Base-by-base conservation (phyloP, 2,113 vertebrate species). In the Nymphicus hollandicus region DNA sequence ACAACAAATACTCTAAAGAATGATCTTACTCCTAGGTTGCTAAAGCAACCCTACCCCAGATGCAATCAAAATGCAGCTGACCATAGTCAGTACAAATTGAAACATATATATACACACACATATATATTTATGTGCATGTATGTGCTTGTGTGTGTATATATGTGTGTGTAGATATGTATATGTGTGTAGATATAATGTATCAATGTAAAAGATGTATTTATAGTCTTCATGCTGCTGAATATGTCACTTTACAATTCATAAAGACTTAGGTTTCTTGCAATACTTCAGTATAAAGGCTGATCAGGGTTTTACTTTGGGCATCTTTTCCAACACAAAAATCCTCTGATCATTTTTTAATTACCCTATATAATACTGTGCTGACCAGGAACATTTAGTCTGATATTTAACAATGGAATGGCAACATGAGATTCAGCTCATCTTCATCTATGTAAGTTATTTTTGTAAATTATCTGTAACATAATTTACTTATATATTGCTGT, bases 141-240 rank as follows among this genome's bases (percentile, higher is more conserved):
- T 72, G 83, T 96, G 79, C 43, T 66, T 88, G 81, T 96, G 33
- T 91, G 31, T 95, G 12, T 96, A 35, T 88, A 60, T 81, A 3
- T 91, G 41, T 72, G 2, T 66, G 39, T 97, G 60, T 89, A 80
- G 58, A 81, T 95, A 88, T 97, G 91, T 97, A 96, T 91, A 94
- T 87, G 44, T 96, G 47, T 94, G 80, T 95, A 89, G 91, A 97
- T 97, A 97, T 53, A 63, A 92, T 87, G 86, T 97, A 96, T 95
- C 76, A 61, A 86, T 92, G 93, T 93, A 96, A 97, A 96, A 93
- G 89, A 86, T 92, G 90, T 98, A 97, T 98, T 97, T 97, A 97
- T 97, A 96, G 81, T 96, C 90, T 96, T 94, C 89, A 73, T 86
- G 96, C 96, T 97, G 97, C 97, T 97, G 94, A 96, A 89, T 64